Evolutionary conservation across 2,113 vertebrate species (phyloP), one percentile per base, ranked within the genome.

Genomic region (Corydoras sp.): DNA sequence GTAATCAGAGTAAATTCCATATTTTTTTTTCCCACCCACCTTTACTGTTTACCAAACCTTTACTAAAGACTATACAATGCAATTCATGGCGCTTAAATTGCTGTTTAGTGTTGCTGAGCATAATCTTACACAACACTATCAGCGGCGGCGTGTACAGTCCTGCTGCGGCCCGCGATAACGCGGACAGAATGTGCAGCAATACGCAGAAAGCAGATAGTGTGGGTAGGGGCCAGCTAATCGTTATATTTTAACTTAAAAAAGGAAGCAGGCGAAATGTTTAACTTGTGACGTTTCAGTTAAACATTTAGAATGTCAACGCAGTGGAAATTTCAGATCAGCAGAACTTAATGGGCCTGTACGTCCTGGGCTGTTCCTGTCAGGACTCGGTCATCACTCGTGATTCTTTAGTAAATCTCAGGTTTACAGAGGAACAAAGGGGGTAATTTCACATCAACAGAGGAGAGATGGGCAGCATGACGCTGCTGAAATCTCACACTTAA

Each of bases 131-230:
- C 58, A 24, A 29, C 9, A 15, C 9, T 54, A 67, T 67, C 64
- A 54, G 14, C n/a, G 18, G 50, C 18, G 58, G 14, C 43, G 54
- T 58, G 71, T 66, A 53, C 63, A 48, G 5, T 54, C 49, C 55
- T 60, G 43, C 15, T 66, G 55, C 53, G 49, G 29, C 54, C 64
- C 14, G n/a, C 67, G 71, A 61, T 73, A 73, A 73, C 29, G 11
- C 0, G 63, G 32, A 73, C 71, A 53, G n/a, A 12, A 24, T 15
- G 8, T 15, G 15, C 48, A 30, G 9, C 32, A 50, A 11, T 49
- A 50, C 43, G 32, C 29, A 67, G 53, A 56, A 67, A 67, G 31
- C 12, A 50, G 8, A 30, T 8, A 50, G 29, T 10, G 9, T 8
- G 10, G 8, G 3, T 49, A 8, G 58, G 18, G 29, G 35, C 32